phyloP scores from a whole-genome alignment of 2,797 vertebrate species.

The Simalia tracyae region DNA sequence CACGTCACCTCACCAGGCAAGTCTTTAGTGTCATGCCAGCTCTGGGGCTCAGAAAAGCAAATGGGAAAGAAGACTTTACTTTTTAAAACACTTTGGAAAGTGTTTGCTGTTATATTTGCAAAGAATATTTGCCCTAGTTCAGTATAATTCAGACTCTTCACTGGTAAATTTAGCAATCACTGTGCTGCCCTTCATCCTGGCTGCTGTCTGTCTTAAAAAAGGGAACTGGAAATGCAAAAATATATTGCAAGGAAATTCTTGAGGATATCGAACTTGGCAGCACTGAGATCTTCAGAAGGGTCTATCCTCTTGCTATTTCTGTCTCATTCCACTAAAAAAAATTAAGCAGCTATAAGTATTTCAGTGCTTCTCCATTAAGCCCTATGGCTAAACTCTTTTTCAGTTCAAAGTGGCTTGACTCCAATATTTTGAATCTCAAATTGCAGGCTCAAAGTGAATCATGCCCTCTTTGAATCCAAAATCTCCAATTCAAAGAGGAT shows the following conservation, averaged over 20 bases:
- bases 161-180: neutral
- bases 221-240: neutral
- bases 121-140: neutral
- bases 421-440: neutral
- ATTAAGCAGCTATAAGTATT: neutral
- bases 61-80: neutral
- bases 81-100: neutral
- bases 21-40: neutral
- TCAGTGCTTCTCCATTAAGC: neutral
- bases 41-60: neutral
- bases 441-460: neutral
- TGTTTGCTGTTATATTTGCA: neutral
- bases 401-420: neutral
- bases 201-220: neutral
- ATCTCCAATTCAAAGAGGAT: neutral
- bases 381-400: neutral
- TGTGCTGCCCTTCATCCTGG: neutral
- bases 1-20: neutral
- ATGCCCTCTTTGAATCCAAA: neutral
- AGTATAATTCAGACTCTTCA: neutral
- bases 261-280: neutral
- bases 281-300: neutral
- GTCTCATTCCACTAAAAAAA: neutral
- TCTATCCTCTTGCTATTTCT: neutral
- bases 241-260: neutral